phyloP scores from a whole-genome alignment of 2,797 vertebrate genomes.

The Kryptolebias ocellatus region DNA sequence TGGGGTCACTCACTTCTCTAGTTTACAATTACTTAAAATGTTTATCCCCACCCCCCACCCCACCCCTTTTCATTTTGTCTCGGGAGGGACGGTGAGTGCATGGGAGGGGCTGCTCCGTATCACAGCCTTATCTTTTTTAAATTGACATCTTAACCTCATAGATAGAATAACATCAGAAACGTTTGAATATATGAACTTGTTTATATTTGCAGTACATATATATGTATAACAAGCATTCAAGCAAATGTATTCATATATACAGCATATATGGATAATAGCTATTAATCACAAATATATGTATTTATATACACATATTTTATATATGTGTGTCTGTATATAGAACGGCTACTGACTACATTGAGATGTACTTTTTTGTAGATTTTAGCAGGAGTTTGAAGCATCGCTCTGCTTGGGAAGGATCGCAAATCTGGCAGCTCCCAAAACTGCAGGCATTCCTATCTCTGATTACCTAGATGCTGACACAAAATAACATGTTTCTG shows the following conservation, averaged over 20 bases:
- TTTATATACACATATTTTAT: conserved; percentile 88
- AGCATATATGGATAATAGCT: conserved; percentile 85
- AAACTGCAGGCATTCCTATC: conserved; percentile 93
- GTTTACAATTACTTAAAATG: conserved; percentile 85
- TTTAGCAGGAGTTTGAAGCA: conserved; percentile 95
- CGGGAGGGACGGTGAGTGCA: conserved; percentile 80
- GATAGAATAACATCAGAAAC: conserved; percentile 92
- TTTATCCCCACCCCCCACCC: conserved; percentile 80
- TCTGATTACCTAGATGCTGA: conserved; percentile 82
- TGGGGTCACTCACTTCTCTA: conserved; percentile 82
- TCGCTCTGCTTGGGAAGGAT: conserved; percentile 89
- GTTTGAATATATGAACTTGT: conserved; percentile 96
- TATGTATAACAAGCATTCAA: conserved; percentile 90
- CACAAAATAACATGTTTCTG: conserved; percentile 79
- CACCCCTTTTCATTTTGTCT: conserved; percentile 77
- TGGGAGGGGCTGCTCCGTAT: conserved; percentile 84
- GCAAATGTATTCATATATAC: conserved; percentile 84
- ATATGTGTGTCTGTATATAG: conserved; percentile 86
- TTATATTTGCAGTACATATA: conserved; percentile 98
- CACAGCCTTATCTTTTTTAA: conserved; percentile 87
- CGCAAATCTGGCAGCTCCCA: conserved; percentile 90
- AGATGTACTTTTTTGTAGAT: conserved; percentile 96
- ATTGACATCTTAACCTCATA: conserved; percentile 86
- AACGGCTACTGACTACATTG: conserved; percentile 87
- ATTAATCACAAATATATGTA: conserved; percentile 87